Base-by-base conservation (phyloP, 2,888 invertebrate species). In the Caradrina kadenii region DNA sequence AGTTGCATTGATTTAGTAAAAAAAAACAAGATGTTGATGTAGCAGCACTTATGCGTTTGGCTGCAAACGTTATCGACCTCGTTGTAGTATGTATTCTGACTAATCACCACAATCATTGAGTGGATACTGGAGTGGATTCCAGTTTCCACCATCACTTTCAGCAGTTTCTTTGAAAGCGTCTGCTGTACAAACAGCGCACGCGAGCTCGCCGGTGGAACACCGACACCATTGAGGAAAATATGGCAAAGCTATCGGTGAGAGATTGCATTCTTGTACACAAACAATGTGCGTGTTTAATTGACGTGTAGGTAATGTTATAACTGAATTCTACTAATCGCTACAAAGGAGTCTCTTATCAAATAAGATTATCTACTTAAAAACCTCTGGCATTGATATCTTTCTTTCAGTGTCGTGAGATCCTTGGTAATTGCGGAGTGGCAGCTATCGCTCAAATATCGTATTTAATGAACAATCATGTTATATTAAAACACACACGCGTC, bases 321-420 rank as follows among this genome's bases (percentile, higher is more conserved):
- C 89, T 90, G 88, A 87, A 91, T 89, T 81, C 87, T 87, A 89
- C 86, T 94, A 94, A 94, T 94, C 92, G 86, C 85, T 88, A 81
- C 77, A 87, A 88, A 86, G 85, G 79, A 81, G 83, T 84, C 86
- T 85, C 91, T 95, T 95, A 95, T 95, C 95, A 92, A 90, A 86
- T 90, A 90, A 91, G 94, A 95, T 94, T 93, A 94, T 93, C 93
- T 91, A 88, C 88, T 93, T 95, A 93, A 93, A 93, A 95, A 93
- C 92, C 90, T 86, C 88, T 86, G 88, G 83, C 89, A 84, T 89
- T 92, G 89, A 88, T 92, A 92, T 90, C 85, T 89, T 88, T 86
- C 86, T 91, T 92, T 91, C 93, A 95, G 94, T 95, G 86, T 86
- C 81, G 88, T 86, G 89, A 87, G 86, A 88, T 87, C 84, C 84